Base-by-base conservation (phyloP, 2,888 invertebrate species). In the Dione juno region DNA sequence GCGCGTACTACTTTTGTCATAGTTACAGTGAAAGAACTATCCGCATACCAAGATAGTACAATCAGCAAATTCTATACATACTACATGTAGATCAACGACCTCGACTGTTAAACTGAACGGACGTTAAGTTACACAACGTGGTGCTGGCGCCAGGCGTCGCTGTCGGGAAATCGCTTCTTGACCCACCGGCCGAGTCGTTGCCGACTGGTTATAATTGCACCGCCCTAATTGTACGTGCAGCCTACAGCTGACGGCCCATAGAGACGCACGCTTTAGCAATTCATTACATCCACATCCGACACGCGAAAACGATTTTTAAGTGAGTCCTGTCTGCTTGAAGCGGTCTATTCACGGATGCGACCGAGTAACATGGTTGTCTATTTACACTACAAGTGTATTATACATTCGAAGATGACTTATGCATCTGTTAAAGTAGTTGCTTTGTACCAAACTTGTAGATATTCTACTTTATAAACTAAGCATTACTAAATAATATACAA, bases 41-140 rank as follows among this genome's bases (percentile, higher is more conserved):
- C 75, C 73, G 73, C 73, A 72, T 71, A 63, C 63, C 68, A 71
- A 28, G 48, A 21, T n/a, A 45, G 19, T 74, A 50, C 50, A 65
- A 59, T 69, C 64, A 52, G 72, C 70, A 54, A 72, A 72, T 74
- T 68, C 59, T 73, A 67, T 64, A 66, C 74, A 70, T 72, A 73
- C 71, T 72, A 75, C 70, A 86, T 85, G 85, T 86, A 82, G 90
- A 87, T 87, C 90, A 87, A 85, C 84, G 91, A 90, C 91, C 92
- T 90, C 88, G 85, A 81, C 82, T 80, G 81, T 84, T 85, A 85
- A 88, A 78, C 77, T 82, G 84, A 85, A 79, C 87, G 84, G 86
- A 79, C 87, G 85, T 86, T 87, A 84, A 84, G 86, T 92, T 91
- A 88, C 92, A 90, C 90, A 91, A 92, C 86, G 80, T 79, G 75